Evolutionary conservation across 2,888 invertebrate species (phyloP), one percentile per base, ranked within the genome.

Genomic region (Drepanosiphum platanoidis): DNA sequence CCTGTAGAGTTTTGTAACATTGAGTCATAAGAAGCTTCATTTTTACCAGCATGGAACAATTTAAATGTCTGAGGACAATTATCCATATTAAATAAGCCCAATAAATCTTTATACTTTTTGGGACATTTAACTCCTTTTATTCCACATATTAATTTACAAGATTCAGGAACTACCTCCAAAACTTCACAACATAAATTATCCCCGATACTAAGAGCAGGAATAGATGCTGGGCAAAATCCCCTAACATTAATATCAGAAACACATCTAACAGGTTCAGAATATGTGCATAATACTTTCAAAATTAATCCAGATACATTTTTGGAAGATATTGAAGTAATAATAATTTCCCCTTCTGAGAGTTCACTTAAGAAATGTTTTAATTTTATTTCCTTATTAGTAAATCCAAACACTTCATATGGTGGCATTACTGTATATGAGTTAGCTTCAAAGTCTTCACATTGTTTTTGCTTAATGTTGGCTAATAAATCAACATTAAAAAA

Each of bases 141-240:
- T 90, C 95, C 95, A 90, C 95, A 93, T 88, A 94, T 94, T 91
- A 96, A 93, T 91, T 96, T 96, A 91, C 96, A 95, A 83, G 94
- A 94, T 90, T 96, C 95, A 74, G 95, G 94, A 89, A 94, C 95
- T 87, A 95, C 94, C 92, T 95, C 95, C 89, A 96, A 92, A 80
- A 96, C 94, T 92, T 96, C 96, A 90, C 96, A 96, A 92, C 96
- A 95, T 86, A 96, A 94, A 88, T 90, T 93, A 92, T 90, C 81
- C 0, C 74, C 75, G 70, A 82, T 36, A 82, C 75, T 86, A 34
- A 93, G 93, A 88, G 93, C 93, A 93, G 93, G 89, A 1, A 88
- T 88, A 88, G 86, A 87, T 30, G 77, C 42, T 77, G 36, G 34
- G 52, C 70, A 83, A 72, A 74, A 86, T 27, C 81, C 82, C 27